Percentiles rank a stretch among this genome's conserved stretches.
phyloP scores from a whole-genome alignment of 2,797 vertebrate species.

The Parambassis ranga region DNA sequence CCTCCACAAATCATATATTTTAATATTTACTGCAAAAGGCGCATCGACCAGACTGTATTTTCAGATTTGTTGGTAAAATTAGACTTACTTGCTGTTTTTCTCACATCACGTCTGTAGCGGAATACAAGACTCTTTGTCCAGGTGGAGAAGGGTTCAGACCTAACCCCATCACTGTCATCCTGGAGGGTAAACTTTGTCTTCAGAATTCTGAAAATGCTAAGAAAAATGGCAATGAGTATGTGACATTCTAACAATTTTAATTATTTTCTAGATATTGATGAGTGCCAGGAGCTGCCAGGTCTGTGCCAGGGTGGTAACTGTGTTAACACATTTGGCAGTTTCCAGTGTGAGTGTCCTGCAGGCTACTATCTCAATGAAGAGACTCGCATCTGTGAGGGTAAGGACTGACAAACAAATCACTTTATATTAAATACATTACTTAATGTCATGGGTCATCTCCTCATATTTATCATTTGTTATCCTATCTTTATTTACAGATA shows the following conservation, averaged over 20 bases:
- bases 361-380: conserved; percentile 92
- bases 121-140: conserved; percentile 94
- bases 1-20: not conserved
- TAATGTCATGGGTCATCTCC: not conserved
- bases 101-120: conserved; percentile 76
- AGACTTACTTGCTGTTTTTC: not conserved
- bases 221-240: too few species aligned
- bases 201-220: too few species aligned
- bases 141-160: conserved; percentile 94
- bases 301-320: conserved; percentile 94
- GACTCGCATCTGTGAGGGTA: conserved; percentile 92
- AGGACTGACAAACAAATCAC: conserved; percentile 10
- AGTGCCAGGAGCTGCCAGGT: conserved; percentile 93
- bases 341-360: conserved; percentile 91
- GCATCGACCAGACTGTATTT: not conserved
- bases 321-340: conserved; percentile 94
- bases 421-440: not conserved
- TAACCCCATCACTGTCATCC: conserved; percentile 92
- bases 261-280: conserved; percentile 85
- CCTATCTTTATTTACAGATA: conserved; percentile 76
- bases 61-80: not conserved
- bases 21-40: not conserved
- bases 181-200: conserved; percentile 93
- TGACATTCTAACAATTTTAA: not conserved
- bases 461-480: not conserved